Base-by-base conservation (phyloP, 2,113 vertebrate genomes). In the Prunella himalayana region DNA sequence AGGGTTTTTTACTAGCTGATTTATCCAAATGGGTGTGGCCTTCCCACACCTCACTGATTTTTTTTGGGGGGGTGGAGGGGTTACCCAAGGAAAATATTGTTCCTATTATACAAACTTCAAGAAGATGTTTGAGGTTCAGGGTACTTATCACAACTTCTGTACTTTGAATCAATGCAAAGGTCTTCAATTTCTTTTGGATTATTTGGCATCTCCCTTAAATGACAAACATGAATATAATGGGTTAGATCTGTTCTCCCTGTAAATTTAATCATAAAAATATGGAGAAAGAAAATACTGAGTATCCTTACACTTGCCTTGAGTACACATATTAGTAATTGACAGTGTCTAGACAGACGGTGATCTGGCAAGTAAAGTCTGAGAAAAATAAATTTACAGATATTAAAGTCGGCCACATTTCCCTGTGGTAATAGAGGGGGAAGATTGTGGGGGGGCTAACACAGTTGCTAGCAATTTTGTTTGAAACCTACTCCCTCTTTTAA, bases 21-120 rank as follows among this genome's bases (percentile, higher is more conserved):
- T 31, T 82, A 7, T 50, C 66, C 42, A 10, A 13, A 6, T 51
- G 39, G 9, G 21, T 91, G 31, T 61, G 39, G 33, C 50, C 11
- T 63, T 86, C 44, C 41, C 13, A 41, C 13, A 14, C 27, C 13
- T 64, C 68, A 57, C 10, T 64, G 50, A 18, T 25, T 65, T 73
- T 80, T 66, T 31, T 0, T 1, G 2, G 1, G 2, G 13, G 8
- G 2, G 0, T 7, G 7, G 19, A 51, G 3, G 12, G 14, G 7
- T 47, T 69, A 49, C 15, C 17, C 31, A 60, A 76, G 49, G 57
- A 60, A 75, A 75, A 68, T 23, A 49, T 13, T 57, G 5, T 30
- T 86, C 20, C 25, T 69, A 3, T 65, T 61, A 17, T 4, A 57
- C 35, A 80, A 20, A 17, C 14, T 82, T 59, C 21, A 61, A 11